phyloP scores from a whole-genome alignment of 2,797 vertebrate genomes.

The Mus minutoides region DNA sequence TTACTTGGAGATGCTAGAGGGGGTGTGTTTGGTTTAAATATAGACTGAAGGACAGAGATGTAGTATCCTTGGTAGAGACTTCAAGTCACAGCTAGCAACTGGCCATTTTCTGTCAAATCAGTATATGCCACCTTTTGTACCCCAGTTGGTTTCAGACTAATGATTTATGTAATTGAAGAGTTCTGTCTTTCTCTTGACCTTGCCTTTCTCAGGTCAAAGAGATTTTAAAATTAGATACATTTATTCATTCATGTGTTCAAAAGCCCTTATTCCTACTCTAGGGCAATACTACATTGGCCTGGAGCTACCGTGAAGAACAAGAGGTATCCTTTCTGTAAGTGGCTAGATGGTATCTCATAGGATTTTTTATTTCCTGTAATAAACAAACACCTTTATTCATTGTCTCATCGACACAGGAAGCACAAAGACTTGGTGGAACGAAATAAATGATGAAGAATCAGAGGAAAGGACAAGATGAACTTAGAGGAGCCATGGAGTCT shows the following conservation, averaged over 20 bases:
- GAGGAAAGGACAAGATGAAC: neutral
- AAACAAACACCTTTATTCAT: neutral
- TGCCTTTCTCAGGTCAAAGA: neutral
- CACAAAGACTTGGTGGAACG: neutral
- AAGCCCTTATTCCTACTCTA: neutral
- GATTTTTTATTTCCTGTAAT: neutral
- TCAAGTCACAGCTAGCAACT: conserved; percentile 33
- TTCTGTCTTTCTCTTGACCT: neutral
- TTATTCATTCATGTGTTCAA: conserved; percentile 44
- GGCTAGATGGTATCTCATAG: neutral
- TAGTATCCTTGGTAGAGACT: neutral
- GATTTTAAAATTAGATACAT: conserved; percentile 19
- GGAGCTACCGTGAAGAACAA: neutral
- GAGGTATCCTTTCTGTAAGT: neutral
- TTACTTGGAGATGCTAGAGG: conserved; percentile 20
- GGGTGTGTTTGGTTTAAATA: conserved; percentile 17
- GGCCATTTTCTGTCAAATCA: conserved; percentile 49
- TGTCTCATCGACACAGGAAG: neutral
- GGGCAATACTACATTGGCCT: neutral
- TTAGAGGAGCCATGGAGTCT: neutral
- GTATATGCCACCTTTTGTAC: neutral
- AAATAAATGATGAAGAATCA: neutral
- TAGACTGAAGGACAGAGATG: neutral
- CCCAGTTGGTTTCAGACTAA: conserved; percentile 3
- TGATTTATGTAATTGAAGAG: conserved; percentile 12